Percentiles rank a stretch among this genome's conserved stretches.
Conservation (phyloP, 2,113 vertebrate species). For the Cygnus buccinator region DNA sequence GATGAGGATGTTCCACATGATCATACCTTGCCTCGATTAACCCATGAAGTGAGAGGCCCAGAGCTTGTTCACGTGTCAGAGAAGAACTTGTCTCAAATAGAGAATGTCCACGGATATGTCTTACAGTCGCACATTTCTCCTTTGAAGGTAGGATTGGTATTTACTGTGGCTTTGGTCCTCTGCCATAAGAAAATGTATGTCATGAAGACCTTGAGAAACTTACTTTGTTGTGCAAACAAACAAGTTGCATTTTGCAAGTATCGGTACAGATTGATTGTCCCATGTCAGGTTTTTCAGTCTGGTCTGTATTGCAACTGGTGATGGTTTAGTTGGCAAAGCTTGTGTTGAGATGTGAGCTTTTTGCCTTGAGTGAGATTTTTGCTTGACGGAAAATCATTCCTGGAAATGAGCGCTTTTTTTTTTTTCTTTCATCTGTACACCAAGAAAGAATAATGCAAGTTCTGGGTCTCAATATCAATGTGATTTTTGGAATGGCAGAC, state of each 20-base stretch:
- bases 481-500: background rate
- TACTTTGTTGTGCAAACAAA: background rate
- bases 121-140: slow-evolving; percentile 96
- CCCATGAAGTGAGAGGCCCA: slow-evolving; percentile 88
- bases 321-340: background rate
- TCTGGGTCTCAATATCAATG: accelerated
- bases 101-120: slow-evolving; percentile 96
- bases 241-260: background rate
- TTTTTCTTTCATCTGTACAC: background rate
- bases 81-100: slow-evolving; percentile 96
- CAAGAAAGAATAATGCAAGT: background rate
- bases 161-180: background rate
- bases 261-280: background rate
- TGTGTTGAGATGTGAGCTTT: background rate
- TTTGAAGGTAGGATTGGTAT: slow-evolving; percentile 84
- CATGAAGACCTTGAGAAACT: background rate
- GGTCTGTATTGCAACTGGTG: background rate
- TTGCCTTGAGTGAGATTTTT: background rate
- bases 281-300: background rate
- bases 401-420: background rate
- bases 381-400: background rate
- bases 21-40: slow-evolving; percentile 90
- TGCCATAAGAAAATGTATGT: accelerated
- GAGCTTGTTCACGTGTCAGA: slow-evolving; percentile 96
- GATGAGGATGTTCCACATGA: slow-evolving; percentile 91